Evolutionary conservation across 2,113 vertebrate species (phyloP).

Genomic region (Arizona elegans): DNA sequence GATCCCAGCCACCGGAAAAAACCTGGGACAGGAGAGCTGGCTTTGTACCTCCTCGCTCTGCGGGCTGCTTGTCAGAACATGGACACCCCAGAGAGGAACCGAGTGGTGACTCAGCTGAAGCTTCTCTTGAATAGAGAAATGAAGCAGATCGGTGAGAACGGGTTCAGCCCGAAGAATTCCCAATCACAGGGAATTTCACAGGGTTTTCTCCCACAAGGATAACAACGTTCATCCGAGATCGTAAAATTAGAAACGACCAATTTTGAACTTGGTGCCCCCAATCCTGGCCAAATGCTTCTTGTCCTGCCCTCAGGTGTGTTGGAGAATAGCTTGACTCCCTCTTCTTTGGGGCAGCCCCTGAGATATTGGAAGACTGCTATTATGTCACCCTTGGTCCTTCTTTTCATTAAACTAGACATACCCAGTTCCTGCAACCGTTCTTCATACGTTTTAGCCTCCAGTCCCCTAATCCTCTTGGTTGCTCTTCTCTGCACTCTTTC

Average conservation of each 20-base stretch:
- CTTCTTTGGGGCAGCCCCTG: too few species aligned
- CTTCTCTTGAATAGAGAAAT: slow-evolving; percentile 79
- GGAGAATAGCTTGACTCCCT: too few species aligned
- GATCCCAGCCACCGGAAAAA: slow-evolving; percentile 51
- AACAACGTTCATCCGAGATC: neutral
- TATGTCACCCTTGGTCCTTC: too few species aligned
- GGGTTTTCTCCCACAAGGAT: too few species aligned
- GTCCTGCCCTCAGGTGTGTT: too few species aligned
- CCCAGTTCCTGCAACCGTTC: too few species aligned
- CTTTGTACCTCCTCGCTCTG: slow-evolving; percentile 82
- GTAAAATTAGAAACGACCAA: neutral
- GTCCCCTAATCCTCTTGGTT: too few species aligned
- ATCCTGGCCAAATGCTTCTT: neutral
- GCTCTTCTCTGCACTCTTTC: too few species aligned
- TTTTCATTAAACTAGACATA: too few species aligned
- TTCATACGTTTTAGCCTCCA: too few species aligned
- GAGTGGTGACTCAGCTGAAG: slow-evolving; percentile 80
- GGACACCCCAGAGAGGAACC: slow-evolving; percentile 31
- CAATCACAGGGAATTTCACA: too few species aligned
- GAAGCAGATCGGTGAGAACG: slow-evolving; percentile 66
- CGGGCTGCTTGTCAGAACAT: slow-evolving; percentile 76
- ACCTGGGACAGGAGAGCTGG: slow-evolving; percentile 74
- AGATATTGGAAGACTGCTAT: too few species aligned
- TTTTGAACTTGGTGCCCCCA: neutral
- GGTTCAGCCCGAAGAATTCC: neutral